Evolutionary conservation across 2,888 invertebrate species (phyloP).

Genomic region (Pseudococcus jackbeardsleyi): DNA sequence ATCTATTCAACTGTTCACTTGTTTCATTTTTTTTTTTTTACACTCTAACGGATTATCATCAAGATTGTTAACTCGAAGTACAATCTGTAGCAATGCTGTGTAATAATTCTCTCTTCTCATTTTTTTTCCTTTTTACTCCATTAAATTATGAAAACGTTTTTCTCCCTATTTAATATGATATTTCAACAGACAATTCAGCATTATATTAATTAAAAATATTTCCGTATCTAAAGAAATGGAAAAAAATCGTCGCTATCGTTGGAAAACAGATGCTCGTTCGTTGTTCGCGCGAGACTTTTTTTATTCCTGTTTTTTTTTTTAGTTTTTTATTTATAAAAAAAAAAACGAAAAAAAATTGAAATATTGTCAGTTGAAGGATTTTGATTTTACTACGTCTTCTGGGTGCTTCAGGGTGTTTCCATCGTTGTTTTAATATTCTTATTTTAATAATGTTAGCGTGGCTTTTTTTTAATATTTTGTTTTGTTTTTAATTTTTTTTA

Average conservation of each 20-base stretch:
- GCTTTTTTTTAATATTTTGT: background rate
- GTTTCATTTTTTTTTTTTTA: background rate
- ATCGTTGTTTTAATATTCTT: conserved; percentile 24
- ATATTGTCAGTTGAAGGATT: conserved; percentile 28
- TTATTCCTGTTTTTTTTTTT: background rate
- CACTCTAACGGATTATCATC: background rate
- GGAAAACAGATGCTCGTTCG: background rate
- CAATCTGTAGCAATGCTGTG: background rate
- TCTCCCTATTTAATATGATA: background rate
- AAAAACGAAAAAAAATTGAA: background rate
- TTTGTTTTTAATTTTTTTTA: background rate
- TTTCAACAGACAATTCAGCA: conserved; percentile 26
- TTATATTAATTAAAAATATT: conserved; percentile 23
- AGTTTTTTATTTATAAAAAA: too few relatives aligned
- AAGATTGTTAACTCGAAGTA: background rate
- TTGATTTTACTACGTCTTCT: background rate
- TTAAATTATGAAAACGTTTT: background rate
- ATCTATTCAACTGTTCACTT: background rate
- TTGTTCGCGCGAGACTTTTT: background rate
- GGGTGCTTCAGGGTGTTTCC: background rate
- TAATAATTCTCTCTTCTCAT: background rate
- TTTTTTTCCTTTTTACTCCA: background rate
- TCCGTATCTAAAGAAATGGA: background rate
- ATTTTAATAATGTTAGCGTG: conserved; percentile 13
- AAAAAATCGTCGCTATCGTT: conserved; percentile 26